Base-by-base conservation (phyloP, 2,797 vertebrate species). In the Artibeus jamaicensis region DNA sequence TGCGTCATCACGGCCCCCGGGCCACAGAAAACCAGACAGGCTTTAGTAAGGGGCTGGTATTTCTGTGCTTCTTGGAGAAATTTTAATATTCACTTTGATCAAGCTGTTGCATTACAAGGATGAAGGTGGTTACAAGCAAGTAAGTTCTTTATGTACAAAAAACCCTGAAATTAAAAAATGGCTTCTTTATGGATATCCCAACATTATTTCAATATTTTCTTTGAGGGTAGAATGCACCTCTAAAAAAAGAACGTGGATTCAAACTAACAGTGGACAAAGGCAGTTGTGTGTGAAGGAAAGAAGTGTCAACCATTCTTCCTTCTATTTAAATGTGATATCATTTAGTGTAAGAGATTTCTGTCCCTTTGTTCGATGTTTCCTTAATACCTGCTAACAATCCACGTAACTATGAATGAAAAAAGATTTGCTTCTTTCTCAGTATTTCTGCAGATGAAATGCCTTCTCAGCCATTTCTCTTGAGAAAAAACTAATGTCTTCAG, bases 181-280 rank as follows among this genome's bases (percentile, higher is more conserved):
- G 79, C 10, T 87, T 96, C 90, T 96, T 96, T 93, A 94, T 91
- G 59, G 85, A 53, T 86, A 76, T 50, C 82, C 42, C 74, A 65
- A 90, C 73, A 86, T 83, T 86, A 87, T 92, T 71, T 71, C 73
- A 85, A n/a, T 94, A 57, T 78, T 93, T 89, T 96, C 93, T 90
- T 90, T 86, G 9, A 83, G 37, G 79, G 46, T 93, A 24, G 53
- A 89, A 81, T 73, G n/a, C 0, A 53, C 4, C 39, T 93, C 76
- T 82, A 74, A 70, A 94, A 94, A 97, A 70, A 70, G 50, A 78
- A 76, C 42, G 34, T 37, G n/a, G 10, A 68, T 76, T 96, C 55
- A 73, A 79, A 86, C 44, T 84, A 95, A 92, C 24, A 91, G 85
- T 32, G 83, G 50, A 55, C 55, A 48, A 81, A 86, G 34, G 55